Conservation (phyloP, 2,888 invertebrate species). For the Sepiola atlantica region DNA sequence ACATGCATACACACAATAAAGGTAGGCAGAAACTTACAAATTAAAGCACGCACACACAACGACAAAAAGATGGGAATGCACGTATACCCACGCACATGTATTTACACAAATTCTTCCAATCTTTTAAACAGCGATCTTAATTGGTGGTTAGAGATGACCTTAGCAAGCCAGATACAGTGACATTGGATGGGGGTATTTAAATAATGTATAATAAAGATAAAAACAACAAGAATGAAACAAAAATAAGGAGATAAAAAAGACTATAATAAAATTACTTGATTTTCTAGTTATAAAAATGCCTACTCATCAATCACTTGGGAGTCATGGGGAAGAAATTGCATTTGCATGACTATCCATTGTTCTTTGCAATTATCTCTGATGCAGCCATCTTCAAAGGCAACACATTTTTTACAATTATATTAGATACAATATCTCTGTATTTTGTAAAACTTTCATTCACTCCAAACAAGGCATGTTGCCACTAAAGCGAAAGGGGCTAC, state of each 20-base stretch:
- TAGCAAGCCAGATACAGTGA: neutral
- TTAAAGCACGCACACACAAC: too few species aligned
- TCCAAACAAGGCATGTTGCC: too few species aligned
- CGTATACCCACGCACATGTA: neutral
- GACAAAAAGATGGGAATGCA: too few species aligned
- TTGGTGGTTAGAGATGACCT: neutral
- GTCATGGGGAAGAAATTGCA: neutral
- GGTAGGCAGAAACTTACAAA: too few species aligned
- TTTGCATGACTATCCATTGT: neutral
- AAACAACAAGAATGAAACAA: too few species aligned
- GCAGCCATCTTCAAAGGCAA: neutral
- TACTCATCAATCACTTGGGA: neutral
- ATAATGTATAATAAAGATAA: too few species aligned
- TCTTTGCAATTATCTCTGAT: neutral
- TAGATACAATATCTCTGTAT: too few species aligned
- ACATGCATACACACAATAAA: too few species aligned
- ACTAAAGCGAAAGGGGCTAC: too few species aligned
- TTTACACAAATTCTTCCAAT: neutral
- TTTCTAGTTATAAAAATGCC: neutral
- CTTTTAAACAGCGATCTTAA: neutral
- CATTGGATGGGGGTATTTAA: neutral
- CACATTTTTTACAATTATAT: neutral
- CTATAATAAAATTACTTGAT: neutral
- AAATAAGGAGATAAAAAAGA: neutral
- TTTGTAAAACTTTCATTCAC: too few species aligned